Evolutionary conservation across 2,888 invertebrate genomes (phyloP).

Genomic region (Strigamia crassipes): DNA sequence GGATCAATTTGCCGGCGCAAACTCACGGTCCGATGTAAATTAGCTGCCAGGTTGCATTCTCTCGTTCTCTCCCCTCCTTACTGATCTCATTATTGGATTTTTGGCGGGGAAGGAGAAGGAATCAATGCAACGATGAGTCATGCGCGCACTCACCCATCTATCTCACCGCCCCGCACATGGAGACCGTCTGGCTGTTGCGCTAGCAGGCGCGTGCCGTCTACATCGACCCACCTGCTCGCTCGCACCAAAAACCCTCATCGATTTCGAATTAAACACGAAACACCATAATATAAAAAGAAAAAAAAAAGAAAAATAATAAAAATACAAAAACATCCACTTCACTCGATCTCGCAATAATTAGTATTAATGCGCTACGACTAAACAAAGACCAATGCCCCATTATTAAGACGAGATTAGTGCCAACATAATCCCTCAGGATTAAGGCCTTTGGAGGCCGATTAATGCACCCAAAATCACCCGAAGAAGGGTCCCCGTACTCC

Average conservation of each 20-base stretch:
- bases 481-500: too few species aligned
- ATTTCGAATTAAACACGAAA: not conserved
- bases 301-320: too few species aligned
- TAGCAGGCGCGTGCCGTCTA: not conserved
- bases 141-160: not conserved
- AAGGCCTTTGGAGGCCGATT: too few species aligned
- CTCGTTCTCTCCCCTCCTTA: not conserved
- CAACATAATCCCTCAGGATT: too few species aligned
- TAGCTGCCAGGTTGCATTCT: conserved; percentile 10
- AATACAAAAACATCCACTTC: not conserved
- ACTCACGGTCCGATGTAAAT: conserved; percentile 3
- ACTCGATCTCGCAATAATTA: not conserved
- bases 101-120: not conserved
- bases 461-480: too few species aligned
- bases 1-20: not conserved
- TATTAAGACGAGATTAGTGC: too few species aligned
- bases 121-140: not conserved
- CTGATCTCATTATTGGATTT: not conserved
- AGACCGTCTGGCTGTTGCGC: too few species aligned
- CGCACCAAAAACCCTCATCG: not conserved
- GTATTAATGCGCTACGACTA: not conserved
- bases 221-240: too few species aligned
- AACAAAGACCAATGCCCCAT: too few species aligned
- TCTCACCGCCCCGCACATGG: not conserved
- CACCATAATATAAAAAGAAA: too few species aligned